These are phyloP conservation scores for Platichthys stellatus DNA, from an alignment of 2,113 vertebrate species.

Conservation along the genomic window DNA sequence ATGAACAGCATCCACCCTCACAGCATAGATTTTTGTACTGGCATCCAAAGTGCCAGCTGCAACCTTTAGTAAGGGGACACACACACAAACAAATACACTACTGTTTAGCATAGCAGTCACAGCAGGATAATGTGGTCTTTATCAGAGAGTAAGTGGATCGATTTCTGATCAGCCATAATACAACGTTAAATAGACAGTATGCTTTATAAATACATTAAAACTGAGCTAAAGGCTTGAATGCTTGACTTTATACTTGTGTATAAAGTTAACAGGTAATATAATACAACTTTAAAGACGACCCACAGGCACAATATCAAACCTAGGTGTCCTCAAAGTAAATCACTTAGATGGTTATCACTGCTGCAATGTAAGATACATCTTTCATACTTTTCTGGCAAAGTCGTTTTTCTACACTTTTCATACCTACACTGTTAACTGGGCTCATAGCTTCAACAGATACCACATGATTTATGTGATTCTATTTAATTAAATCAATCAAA, in stretches of 20 bases:
- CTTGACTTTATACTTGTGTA: neutral
- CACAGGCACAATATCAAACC: neutral
- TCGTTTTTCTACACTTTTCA: neutral
- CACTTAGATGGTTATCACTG: neutral
- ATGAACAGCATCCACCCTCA: conserved; percentile 92
- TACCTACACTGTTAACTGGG: neutral
- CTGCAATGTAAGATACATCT: neutral
- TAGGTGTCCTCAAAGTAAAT: neutral
- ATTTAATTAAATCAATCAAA: neutral
- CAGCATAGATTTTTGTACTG: conserved; percentile 95
- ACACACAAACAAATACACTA: neutral
- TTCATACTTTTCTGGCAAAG: too few relatives aligned
- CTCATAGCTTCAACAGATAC: neutral
- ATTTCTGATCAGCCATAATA: too few relatives aligned
- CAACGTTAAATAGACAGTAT: neutral
- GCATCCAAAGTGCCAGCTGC: conserved; percentile 94
- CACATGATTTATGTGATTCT: neutral
- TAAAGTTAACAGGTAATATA: neutral
- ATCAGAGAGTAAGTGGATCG: neutral
- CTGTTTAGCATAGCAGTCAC: neutral
- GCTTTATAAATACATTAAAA: neutral
- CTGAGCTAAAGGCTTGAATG: neutral
- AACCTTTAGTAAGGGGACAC: conserved; percentile 78
- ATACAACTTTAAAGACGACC: neutral
- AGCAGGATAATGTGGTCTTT: neutral